A percentile compares a stretch with the other conserved stretches of the same genome.
phyloP scores from a whole-genome alignment of 2,113 vertebrate genomes.

The Diphyllodes magnificus region DNA sequence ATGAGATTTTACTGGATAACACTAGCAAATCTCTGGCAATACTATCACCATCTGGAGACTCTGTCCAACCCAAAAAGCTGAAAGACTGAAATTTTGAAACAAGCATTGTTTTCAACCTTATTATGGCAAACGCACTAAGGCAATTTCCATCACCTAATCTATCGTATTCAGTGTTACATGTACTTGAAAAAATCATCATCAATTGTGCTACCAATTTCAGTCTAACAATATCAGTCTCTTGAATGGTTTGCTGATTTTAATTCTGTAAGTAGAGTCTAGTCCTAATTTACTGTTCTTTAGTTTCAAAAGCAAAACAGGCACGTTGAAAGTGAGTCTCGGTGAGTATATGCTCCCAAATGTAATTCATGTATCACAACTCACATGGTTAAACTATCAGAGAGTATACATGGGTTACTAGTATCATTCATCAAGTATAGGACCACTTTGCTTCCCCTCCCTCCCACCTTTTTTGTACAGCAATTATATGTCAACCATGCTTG shows the following conservation, averaged over 20 bases:
- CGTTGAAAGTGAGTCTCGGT: not conserved
- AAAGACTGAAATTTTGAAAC: not conserved
- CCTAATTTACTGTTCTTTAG: not conserved
- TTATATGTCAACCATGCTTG: not conserved
- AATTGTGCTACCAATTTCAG: not conserved
- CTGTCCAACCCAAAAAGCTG: not conserved
- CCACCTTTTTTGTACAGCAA: not conserved
- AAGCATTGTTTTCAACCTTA: not conserved
- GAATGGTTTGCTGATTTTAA: not conserved
- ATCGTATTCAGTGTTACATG: not conserved
- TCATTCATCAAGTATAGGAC: not conserved
- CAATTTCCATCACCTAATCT: not conserved
- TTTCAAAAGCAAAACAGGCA: not conserved
- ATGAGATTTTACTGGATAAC: not conserved
- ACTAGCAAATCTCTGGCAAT: not conserved
- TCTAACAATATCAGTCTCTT: not conserved
- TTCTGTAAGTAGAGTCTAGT: not conserved
- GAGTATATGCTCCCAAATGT: not conserved
- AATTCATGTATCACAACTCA: not conserved
- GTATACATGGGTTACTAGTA: not conserved
- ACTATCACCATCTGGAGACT: not conserved
- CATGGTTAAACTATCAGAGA: not conserved
- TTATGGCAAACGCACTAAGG: not conserved
- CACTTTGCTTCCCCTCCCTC: not conserved
- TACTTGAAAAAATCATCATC: not conserved